A percentile compares a stretch with the other conserved stretches of the same genome.
Evolutionary conservation across 64 coral and sea anemone genomes (phyloP).

Genomic region (Pachyseris speciosa): DNA sequence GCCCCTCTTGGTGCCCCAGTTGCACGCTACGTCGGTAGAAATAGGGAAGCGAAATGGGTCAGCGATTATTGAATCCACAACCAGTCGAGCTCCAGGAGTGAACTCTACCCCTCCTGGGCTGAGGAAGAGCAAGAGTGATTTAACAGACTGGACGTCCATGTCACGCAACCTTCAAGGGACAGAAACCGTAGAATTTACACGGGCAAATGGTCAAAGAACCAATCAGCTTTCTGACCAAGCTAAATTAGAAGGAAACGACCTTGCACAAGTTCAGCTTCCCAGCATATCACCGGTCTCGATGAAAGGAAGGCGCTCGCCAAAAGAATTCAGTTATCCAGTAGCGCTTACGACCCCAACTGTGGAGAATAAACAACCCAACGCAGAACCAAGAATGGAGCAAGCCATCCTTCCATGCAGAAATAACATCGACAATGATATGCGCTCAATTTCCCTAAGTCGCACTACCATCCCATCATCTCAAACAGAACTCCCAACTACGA

Average conservation of each 20-base stretch:
- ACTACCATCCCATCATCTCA: not conserved
- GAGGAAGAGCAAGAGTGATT: slow-evolving; percentile 40
- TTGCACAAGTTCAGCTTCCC: not conserved
- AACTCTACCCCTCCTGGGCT: slow-evolving; percentile 19
- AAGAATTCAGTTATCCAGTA: not conserved
- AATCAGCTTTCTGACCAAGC: not conserved
- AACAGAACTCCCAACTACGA: not conserved
- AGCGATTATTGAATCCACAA: not conserved
- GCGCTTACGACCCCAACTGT: not conserved
- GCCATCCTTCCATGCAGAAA: not conserved
- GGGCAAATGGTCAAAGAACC: not conserved
- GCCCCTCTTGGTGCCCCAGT: not conserved
- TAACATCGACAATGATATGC: not conserved
- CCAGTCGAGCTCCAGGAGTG: not conserved
- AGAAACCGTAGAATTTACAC: not conserved
- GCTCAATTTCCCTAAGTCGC: not conserved
- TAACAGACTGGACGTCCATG: slow-evolving; percentile 36
- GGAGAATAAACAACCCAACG: not conserved
- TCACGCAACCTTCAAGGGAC: slow-evolving; percentile 3
- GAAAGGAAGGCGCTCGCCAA: slow-evolving; percentile 5
- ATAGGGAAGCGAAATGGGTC: not conserved
- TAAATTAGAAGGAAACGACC: slow-evolving; percentile 9
- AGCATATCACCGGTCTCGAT: slow-evolving; percentile 3
- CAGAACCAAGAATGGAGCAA: not conserved
- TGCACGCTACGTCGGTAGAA: not conserved